Percentiles rank a stretch among this genome's conserved stretches.
Conservation (phyloP, 2,888 invertebrate species). For the Tenthredo mesomela region DNA sequence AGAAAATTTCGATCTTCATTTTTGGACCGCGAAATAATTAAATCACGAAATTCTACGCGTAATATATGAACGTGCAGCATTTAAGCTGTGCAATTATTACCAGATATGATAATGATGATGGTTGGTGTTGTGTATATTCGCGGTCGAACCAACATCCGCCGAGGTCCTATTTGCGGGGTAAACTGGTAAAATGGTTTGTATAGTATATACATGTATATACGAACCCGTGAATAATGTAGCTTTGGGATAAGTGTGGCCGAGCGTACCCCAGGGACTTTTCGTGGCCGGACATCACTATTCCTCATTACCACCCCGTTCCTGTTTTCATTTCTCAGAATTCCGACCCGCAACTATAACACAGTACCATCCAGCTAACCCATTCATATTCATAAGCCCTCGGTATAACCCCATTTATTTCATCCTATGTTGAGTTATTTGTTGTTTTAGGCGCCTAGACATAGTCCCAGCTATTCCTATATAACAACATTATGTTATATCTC, state of each 20-base stretch:
- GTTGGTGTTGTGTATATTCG: not conserved
- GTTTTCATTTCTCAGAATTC: slow-evolving; percentile 29
- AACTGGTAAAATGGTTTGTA: slow-evolving; percentile 12
- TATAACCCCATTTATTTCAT: slow-evolving; percentile 1
- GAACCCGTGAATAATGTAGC: slow-evolving; percentile 36
- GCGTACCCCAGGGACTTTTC: slow-evolving; percentile 22
- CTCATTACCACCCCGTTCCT: slow-evolving; percentile 25
- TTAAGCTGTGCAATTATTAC: not conserved
- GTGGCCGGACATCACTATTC: slow-evolving; percentile 35
- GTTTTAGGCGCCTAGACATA: not conserved
- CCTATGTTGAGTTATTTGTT: slow-evolving; percentile 3
- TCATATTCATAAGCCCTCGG: slow-evolving; percentile 37
- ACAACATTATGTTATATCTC: not conserved
- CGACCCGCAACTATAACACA: not conserved
- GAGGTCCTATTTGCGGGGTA: slow-evolving; percentile 14
- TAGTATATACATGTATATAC: not conserved
- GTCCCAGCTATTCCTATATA: not conserved
- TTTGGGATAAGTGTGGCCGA: slow-evolving; percentile 40
- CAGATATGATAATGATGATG: not conserved
- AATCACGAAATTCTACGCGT: not conserved
- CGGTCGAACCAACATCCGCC: slow-evolving; percentile 9
- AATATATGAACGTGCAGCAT: not conserved
- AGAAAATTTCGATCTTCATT: too few species aligned
- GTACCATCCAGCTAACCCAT: not conserved
- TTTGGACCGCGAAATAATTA: too few species aligned